Percentiles rank a stretch among this genome's conserved stretches.
These are phyloP conservation scores for Neocrepidodera transversa DNA, from an alignment of 2,888 invertebrate species.

Conservation along the genomic window DNA sequence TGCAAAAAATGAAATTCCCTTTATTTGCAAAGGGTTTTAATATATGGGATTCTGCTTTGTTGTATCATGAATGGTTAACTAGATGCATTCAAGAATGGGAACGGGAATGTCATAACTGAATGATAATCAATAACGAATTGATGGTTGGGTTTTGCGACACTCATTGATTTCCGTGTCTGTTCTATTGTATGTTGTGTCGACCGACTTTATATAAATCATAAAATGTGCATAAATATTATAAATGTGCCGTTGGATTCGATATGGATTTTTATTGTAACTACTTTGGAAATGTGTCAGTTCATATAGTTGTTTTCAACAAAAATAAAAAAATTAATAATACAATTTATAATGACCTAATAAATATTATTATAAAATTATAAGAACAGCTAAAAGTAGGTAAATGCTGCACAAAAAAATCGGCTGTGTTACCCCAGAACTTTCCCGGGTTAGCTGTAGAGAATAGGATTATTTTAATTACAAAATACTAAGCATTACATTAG, in stretches of 20 bases:
- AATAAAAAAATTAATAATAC: too few relatives aligned
- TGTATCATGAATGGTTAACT: constrained; percentile 61
- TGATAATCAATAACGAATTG: constrained; percentile 61
- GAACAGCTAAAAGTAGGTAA: too few relatives aligned
- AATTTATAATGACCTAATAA: too few relatives aligned
- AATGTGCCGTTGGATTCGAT: constrained; percentile 8
- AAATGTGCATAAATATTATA: constrained; percentile 49
- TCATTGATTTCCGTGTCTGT: constrained; percentile 53
- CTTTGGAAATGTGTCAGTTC: too few relatives aligned
- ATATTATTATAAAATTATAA: too few relatives aligned
- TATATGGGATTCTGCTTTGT: constrained; percentile 59
- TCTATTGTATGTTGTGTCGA: constrained; percentile 38
- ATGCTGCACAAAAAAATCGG: too few relatives aligned
- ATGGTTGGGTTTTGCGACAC: constrained; percentile 53
- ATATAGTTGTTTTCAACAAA: too few relatives aligned
- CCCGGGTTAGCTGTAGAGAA: too few relatives aligned
- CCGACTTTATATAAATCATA: constrained; percentile 49
- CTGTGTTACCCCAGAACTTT: too few relatives aligned
- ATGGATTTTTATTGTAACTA: constrained; percentile 15
- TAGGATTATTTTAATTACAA: too few relatives aligned
- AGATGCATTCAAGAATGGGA: constrained; percentile 61
- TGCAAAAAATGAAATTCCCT: constrained; percentile 47
- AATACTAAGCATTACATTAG: too few relatives aligned
- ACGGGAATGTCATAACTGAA: constrained; percentile 61
- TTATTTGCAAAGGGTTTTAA: constrained; percentile 46